Conservation (phyloP, 2,888 invertebrate species). For the Tinea semifulvella region DNA sequence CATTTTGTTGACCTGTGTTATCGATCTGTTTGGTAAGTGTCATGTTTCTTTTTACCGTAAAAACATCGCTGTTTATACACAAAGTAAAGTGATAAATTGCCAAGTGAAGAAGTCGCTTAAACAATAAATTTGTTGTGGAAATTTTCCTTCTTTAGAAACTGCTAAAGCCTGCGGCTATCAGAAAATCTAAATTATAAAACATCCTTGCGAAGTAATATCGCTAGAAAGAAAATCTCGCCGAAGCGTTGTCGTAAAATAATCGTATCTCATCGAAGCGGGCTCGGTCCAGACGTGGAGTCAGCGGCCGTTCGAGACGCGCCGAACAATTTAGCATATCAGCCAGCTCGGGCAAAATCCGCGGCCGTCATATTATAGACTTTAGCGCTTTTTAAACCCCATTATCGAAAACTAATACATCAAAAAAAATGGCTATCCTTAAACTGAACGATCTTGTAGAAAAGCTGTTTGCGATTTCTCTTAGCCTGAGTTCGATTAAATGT, state of each 20-base stretch:
- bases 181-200: slow-evolving; percentile 35
- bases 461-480: no score
- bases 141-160: neutral
- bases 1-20: no score
- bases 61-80: neutral
- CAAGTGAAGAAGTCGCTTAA: neutral
- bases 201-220: slow-evolving; percentile 39
- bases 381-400: no score
- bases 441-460: no score
- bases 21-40: no score
- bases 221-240: slow-evolving; percentile 38
- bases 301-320: slow-evolving; percentile 29
- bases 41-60: neutral
- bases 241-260: slow-evolving; percentile 53
- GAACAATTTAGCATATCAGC: slow-evolving; percentile 48
- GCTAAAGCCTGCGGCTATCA: slow-evolving; percentile 1
- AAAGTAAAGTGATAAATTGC: neutral
- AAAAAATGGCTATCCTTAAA: no score
- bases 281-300: slow-evolving; percentile 50
- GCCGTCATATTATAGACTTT: slow-evolving; percentile 43
- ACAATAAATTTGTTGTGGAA: neutral
- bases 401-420: no score
- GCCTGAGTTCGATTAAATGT: no score
- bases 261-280: slow-evolving; percentile 36
- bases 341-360: slow-evolving; percentile 42